These are phyloP conservation scores for Hippocampus barbouri DNA, from an alignment of 2,113 vertebrate species.

Conservation along the genomic window DNA sequence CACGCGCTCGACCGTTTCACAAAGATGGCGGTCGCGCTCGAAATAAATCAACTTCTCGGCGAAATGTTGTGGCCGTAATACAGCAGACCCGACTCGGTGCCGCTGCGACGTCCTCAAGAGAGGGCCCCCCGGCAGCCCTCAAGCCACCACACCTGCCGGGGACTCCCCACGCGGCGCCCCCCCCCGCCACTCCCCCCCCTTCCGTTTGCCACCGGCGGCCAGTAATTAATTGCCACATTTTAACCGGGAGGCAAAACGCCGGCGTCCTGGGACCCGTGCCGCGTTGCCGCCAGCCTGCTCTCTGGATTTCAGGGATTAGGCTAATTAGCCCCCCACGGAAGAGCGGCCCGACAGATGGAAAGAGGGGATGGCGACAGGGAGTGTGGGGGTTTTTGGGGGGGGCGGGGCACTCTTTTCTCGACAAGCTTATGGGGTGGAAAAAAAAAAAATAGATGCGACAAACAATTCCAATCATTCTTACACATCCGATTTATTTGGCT, in stretches of 20 bases:
- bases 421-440: conserved; percentile 14
- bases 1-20: too few species aligned
- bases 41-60: too few species aligned
- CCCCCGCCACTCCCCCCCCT: conserved; percentile 44
- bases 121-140: neutral
- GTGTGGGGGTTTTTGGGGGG: neutral
- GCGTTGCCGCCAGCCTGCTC: conserved; percentile 66
- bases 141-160: conserved; percentile 52
- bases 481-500: neutral
- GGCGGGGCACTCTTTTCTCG: conserved; percentile 50
- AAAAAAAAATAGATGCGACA: conserved; percentile 42
- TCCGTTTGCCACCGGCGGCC: conserved; percentile 66
- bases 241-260: conserved; percentile 75
- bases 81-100: too few species aligned
- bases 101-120: neutral
- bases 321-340: conserved; percentile 80
- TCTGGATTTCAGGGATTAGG: conserved; percentile 74
- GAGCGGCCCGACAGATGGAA: conserved; percentile 76
- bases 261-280: conserved; percentile 65
- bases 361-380: conserved; percentile 54
- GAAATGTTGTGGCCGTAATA: neutral
- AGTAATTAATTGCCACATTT: conserved; percentile 80
- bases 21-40: too few species aligned
- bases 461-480: conserved; percentile 52
- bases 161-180: conserved; percentile 40